Conservation (phyloP, 2,113 vertebrate genomes). For the Melanotaenia duboulayi region DNA sequence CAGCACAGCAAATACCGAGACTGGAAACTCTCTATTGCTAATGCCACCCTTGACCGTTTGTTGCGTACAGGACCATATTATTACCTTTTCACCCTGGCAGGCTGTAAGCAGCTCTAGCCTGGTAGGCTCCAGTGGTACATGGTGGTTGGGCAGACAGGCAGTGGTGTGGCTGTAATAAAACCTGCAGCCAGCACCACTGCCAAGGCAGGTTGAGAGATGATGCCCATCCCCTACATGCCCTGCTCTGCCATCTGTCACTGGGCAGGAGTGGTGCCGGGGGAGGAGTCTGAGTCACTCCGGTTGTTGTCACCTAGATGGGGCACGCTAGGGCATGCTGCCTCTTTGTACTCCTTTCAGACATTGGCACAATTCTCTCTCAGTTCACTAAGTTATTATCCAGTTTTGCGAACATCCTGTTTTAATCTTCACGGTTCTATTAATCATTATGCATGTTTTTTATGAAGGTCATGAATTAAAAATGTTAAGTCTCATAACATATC, state of each 20-base stretch:
- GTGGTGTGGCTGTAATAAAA: constrained; percentile 77
- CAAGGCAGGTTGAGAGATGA: constrained; percentile 71
- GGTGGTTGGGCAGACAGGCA: constrained; percentile 48
- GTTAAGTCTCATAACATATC: constrained; percentile 1
- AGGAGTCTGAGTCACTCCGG: constrained; percentile 67
- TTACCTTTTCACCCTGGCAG: constrained; percentile 72
- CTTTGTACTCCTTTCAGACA: constrained; percentile 61
- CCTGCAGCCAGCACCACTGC: constrained; percentile 72
- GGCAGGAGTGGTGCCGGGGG: constrained; percentile 68
- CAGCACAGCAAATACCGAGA: constrained; percentile 28
- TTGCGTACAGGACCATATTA: constrained; percentile 63
- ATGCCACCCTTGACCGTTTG: constrained; percentile 47
- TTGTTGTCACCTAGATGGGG: constrained; percentile 70
- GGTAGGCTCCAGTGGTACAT: constrained; percentile 73
- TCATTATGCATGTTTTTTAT: background rate
- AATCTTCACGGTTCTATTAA: constrained; percentile 10
- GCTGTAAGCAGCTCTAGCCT: constrained; percentile 59
- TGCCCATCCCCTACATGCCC: constrained; percentile 77
- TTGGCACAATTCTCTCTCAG: constrained; percentile 29
- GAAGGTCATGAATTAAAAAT: background rate
- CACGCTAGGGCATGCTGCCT: constrained; percentile 60
- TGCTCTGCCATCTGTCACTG: constrained; percentile 81
- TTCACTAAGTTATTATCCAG: constrained; percentile 11
- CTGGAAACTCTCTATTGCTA: constrained; percentile 46
- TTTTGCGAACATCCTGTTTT: constrained; percentile 11